These are phyloP conservation scores for Tenthredo scrophulariae DNA, from an alignment of 2,888 invertebrate genomes.

Conservation along the genomic window DNA sequence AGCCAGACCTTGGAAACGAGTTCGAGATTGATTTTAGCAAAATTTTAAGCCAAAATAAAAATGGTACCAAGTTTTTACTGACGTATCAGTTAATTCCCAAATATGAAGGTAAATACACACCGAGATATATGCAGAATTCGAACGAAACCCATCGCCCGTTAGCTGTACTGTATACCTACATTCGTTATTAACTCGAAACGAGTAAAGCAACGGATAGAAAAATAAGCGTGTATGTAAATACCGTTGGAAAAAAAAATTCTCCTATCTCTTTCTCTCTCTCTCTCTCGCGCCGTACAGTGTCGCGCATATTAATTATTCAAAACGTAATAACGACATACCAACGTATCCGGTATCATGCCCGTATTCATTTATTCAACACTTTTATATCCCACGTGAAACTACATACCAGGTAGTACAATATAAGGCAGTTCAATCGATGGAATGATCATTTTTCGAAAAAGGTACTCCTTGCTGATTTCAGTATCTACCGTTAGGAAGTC, in stretches of 20 bases:
- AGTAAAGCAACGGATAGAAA: slow-evolving; percentile 31
- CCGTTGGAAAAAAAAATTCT: slow-evolving; percentile 13
- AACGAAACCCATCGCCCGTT: neutral
- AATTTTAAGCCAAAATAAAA: slow-evolving; percentile 5
- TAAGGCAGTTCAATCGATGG: neutral
- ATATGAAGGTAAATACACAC: neutral
- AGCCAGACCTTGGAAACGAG: neutral
- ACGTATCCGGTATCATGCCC: slow-evolving; percentile 23
- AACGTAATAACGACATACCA: slow-evolving; percentile 39
- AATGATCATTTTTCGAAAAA: neutral
- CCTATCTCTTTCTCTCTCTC: neutral
- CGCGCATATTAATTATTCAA: slow-evolving; percentile 38
- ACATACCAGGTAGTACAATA: neutral
- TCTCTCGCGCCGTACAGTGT: slow-evolving; percentile 10
- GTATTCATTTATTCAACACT: slow-evolving; percentile 49
- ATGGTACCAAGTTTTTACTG: neutral
- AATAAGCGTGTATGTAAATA: slow-evolving; percentile 30
- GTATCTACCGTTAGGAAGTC: too few species aligned
- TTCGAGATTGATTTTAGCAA: neutral
- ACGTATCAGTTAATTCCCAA: neutral
- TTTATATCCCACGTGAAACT: neutral
- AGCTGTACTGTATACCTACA: neutral
- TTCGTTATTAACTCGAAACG: slow-evolving; percentile 14
- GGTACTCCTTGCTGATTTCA: too few species aligned
- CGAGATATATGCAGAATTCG: neutral